Conservation (phyloP, 2,888 invertebrate species). For the Caenorhabditis japonica region DNA sequence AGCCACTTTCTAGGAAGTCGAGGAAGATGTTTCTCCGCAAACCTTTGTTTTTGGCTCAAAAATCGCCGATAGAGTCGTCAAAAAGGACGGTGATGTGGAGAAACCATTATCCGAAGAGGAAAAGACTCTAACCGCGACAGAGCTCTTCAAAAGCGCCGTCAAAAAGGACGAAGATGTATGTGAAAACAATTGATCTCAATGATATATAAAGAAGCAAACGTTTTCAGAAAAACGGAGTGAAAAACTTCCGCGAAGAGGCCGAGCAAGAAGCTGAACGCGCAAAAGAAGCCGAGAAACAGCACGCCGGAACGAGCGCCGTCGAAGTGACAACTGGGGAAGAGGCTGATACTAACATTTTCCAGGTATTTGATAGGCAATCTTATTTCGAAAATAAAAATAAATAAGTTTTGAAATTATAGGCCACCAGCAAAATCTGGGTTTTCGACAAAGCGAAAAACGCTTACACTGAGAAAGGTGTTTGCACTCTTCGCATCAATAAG, state of each 20-base stretch:
- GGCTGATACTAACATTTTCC: slow-evolving; percentile 65
- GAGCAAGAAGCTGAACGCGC: slow-evolving; percentile 48
- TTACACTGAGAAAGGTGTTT: slow-evolving; percentile 72
- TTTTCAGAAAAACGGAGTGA: slow-evolving; percentile 36
- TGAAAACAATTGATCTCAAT: no score
- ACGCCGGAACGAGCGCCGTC: slow-evolving; percentile 59
- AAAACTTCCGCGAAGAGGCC: slow-evolving; percentile 47
- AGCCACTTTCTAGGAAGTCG: slow-evolving; percentile 25
- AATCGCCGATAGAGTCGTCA: slow-evolving; percentile 52
- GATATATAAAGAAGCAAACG: neutral
- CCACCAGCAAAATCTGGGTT: slow-evolving; percentile 71
- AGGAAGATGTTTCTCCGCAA: slow-evolving; percentile 16
- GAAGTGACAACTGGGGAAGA: slow-evolving; percentile 73
- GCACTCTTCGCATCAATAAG: slow-evolving; percentile 56
- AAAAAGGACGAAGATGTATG: slow-evolving; percentile 46
- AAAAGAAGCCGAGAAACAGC: slow-evolving; percentile 56
- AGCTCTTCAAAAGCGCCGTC: slow-evolving; percentile 51
- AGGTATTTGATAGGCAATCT: slow-evolving; percentile 53
- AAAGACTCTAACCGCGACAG: slow-evolving; percentile 47
- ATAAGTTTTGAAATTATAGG: slow-evolving; percentile 53
- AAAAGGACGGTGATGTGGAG: slow-evolving; percentile 21
- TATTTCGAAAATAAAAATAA: neutral
- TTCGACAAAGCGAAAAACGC: slow-evolving; percentile 67
- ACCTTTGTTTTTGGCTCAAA: slow-evolving; percentile 60
- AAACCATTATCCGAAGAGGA: slow-evolving; percentile 12